Percentiles rank a stretch among this genome's conserved stretches.
Conservation (phyloP, 2,113 vertebrate species). For the Gallinago jamesoni region DNA sequence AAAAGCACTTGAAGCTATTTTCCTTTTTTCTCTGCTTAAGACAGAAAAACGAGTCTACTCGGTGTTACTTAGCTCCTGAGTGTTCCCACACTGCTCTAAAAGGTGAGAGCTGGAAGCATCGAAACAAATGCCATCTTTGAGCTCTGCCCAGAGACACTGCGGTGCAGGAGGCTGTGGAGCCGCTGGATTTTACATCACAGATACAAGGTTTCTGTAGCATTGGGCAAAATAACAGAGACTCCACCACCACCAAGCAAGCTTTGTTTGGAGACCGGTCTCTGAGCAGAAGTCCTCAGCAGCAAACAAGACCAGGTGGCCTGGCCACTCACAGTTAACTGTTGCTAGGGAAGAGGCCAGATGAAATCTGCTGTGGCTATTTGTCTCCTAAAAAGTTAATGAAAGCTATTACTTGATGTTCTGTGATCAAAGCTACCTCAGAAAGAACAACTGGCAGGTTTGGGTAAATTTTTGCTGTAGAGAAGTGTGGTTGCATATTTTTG, state of each 20-base stretch:
- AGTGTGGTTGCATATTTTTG: background rate
- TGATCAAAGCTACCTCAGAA: background rate
- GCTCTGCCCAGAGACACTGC: background rate
- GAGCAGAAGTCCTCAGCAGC: background rate
- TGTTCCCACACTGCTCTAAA: background rate
- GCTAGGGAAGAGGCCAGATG: background rate
- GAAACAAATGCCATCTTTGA: accelerated
- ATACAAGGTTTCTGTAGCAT: background rate
- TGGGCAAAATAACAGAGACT: accelerated
- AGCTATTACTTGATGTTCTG: background rate
- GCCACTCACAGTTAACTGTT: background rate
- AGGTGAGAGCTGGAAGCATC: background rate
- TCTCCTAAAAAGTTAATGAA: background rate
- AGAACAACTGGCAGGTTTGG: background rate
- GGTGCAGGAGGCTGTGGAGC: background rate
- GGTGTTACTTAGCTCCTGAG: background rate
- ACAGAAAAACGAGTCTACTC: accelerated
- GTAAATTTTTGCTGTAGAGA: background rate
- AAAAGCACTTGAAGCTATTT: background rate
- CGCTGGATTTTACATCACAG: background rate
- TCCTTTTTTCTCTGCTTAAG: background rate
- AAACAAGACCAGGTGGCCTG: background rate
- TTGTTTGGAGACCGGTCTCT: background rate
- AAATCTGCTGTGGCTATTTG: background rate
- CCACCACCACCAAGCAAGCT: accelerated